Conservation (phyloP, 2,797 vertebrate genomes). For the Onychomys torridus region DNA sequence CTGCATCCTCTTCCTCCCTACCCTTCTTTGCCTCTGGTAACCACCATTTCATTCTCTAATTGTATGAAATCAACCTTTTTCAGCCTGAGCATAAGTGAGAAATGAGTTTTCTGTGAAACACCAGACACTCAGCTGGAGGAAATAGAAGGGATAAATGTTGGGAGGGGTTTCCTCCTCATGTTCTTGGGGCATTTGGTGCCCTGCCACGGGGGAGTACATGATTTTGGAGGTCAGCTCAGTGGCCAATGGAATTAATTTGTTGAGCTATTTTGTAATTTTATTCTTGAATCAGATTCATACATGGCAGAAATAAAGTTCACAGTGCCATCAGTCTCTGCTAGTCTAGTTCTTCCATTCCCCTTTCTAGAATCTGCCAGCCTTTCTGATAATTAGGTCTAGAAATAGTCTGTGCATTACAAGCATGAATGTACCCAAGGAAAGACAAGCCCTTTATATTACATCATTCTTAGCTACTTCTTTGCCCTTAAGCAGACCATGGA, state of each 20-base stretch:
- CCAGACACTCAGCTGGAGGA: neutral
- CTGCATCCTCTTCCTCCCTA: neutral
- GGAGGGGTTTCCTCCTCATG: neutral
- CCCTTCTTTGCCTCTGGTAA: neutral
- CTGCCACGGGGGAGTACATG: neutral
- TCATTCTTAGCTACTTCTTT: conserved; percentile 29
- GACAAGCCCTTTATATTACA: neutral
- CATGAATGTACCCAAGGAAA: neutral
- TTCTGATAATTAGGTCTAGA: neutral
- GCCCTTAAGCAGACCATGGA: neutral
- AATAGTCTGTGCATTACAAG: neutral
- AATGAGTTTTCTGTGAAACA: neutral
- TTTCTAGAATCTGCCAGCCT: neutral
- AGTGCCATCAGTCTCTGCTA: neutral
- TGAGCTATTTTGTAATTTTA: neutral
- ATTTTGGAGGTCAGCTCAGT: neutral
- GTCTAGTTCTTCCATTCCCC: neutral
- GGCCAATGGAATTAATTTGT: neutral
- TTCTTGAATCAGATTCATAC: neutral
- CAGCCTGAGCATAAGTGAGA: neutral
- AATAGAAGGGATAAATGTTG: neutral
- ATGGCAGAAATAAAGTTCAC: conserved; percentile 25
- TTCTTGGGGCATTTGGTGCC: neutral
- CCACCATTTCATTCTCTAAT: neutral
- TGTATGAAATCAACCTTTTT: neutral